Conservation (phyloP, 2,113 vertebrate genomes). For the Burhinus oedicnemus region DNA sequence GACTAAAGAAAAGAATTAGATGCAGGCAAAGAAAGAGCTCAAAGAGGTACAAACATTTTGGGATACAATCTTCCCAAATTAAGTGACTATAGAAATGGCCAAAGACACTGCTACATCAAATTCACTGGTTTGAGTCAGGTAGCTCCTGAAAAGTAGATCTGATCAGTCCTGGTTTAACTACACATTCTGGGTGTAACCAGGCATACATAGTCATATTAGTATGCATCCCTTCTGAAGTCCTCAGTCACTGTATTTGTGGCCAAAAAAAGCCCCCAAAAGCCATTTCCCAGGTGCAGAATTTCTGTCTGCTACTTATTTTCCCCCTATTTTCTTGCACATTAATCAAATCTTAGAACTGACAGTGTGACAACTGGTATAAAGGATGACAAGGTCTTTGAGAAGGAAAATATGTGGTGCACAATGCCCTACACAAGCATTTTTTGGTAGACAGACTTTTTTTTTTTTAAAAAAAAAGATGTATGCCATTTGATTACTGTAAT, state of each 20-base stretch:
- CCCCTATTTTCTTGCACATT: not conserved
- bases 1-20: not conserved
- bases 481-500: constrained; percentile 17
- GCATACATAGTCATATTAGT: not conserved
- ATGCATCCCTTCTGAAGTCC: not conserved
- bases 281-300: not conserved
- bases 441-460: not conserved
- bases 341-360: constrained; percentile 11
- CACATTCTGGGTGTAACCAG: not conserved
- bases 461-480: not conserved
- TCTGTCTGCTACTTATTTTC: not conserved
- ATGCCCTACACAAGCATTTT: not conserved
- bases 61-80: not conserved
- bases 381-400: constrained; percentile 3
- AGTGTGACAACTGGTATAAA: not conserved
- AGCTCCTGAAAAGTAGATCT: not conserved
- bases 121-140: not conserved
- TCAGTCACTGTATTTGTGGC: not conserved
- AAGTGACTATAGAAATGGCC: not conserved
- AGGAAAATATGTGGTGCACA: not conserved
- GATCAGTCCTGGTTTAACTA: not conserved
- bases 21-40: not conserved
- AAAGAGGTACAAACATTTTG: not conserved
- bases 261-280: not conserved
- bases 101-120: not conserved